Conservation (phyloP, 2,888 invertebrate genomes). For the Acronicta alni region DNA sequence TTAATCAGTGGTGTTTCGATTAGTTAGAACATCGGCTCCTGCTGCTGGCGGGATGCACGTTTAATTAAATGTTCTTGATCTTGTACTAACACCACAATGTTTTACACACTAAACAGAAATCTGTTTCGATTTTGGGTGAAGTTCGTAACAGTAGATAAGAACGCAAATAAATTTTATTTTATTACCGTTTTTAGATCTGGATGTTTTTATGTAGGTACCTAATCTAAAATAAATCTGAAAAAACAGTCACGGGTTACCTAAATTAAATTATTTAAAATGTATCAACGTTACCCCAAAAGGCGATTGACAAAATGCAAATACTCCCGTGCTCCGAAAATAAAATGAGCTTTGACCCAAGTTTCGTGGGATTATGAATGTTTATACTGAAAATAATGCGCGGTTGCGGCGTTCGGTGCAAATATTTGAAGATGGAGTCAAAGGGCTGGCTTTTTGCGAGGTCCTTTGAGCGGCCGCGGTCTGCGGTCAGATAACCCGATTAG, state of each 20-base stretch:
- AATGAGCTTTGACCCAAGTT: constrained; percentile 76
- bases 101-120: background rate
- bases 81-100: constrained; percentile 5
- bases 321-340: constrained; percentile 62
- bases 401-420: constrained; percentile 83
- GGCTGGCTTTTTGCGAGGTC: constrained; percentile 82
- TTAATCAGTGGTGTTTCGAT: constrained; percentile 74
- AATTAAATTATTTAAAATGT: constrained; percentile 29
- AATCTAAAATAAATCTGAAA: too few relatives aligned
- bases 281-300: constrained; percentile 39
- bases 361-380: constrained; percentile 85
- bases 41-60: constrained; percentile 44
- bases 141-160: too few relatives aligned
- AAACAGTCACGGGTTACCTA: constrained; percentile 1
- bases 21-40: constrained; percentile 60
- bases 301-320: constrained; percentile 57
- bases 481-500: constrained; percentile 87
- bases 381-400: constrained; percentile 86
- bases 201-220: too few relatives aligned
- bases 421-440: constrained; percentile 87
- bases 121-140: too few relatives aligned
- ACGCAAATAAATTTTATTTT: too few relatives aligned
- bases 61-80: constrained; percentile 35
- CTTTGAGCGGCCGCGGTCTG: constrained; percentile 82
- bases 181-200: too few relatives aligned